phyloP scores from a whole-genome alignment of 2,113 vertebrate species.

The Scytalopus superciliaris region DNA sequence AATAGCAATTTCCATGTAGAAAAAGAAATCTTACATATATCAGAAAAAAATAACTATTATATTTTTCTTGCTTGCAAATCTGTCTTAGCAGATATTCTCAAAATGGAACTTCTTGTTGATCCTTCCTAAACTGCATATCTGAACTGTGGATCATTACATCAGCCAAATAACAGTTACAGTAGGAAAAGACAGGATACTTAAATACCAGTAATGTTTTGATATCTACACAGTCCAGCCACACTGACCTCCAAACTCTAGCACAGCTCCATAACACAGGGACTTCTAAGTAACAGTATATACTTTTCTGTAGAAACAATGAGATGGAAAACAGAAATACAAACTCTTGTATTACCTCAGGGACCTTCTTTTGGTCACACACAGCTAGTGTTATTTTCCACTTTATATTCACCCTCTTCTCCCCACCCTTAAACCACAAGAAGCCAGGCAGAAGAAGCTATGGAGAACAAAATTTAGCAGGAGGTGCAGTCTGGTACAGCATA shows the following conservation, averaged over 20 bases:
- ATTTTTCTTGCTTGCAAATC: not conserved
- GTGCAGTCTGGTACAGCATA: not conserved
- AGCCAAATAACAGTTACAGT: not conserved
- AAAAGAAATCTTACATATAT: not conserved
- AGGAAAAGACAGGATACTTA: not conserved
- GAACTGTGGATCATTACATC: not conserved
- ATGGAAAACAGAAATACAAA: not conserved
- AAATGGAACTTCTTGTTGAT: not conserved
- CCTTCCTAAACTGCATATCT: not conserved
- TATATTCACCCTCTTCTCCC: rapidly evolving
- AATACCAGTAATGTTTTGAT: not conserved
- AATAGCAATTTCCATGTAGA: not conserved
- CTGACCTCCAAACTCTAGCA: not conserved
- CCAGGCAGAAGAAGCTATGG: not conserved
- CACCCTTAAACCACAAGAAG: not conserved
- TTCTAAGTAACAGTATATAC: not conserved
- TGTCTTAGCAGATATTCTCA: not conserved
- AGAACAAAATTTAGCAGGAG: not conserved
- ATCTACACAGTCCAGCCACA: not conserved
- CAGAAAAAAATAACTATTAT: not conserved
- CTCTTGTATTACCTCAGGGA: not conserved
- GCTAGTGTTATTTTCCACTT: not conserved
- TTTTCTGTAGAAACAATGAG: not conserved
- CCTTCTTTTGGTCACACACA: not conserved
- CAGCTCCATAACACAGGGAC: not conserved